Evolutionary conservation across 2,888 invertebrate species (phyloP).

Genomic region (Dione vanillae): DNA sequence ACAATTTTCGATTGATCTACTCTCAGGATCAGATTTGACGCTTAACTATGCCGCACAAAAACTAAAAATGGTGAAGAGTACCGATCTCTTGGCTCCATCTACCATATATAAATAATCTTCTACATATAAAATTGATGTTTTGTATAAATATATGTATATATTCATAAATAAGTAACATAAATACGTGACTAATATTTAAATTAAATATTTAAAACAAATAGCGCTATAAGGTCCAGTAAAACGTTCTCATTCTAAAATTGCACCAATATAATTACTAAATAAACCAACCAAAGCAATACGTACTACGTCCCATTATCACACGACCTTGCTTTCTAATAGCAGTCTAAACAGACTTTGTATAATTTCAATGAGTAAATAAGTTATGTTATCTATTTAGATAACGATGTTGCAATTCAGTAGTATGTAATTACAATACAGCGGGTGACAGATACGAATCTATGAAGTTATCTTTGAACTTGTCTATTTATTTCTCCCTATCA

Average conservation of each 20-base stretch:
- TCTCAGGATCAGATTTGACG: too few species aligned
- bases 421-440: constrained; percentile 56
- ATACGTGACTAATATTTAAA: too few species aligned
- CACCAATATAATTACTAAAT: constrained; percentile 10
- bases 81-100: too few species aligned
- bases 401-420: constrained; percentile 54
- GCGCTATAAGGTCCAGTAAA: not conserved
- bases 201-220: too few species aligned
- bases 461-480: constrained; percentile 61
- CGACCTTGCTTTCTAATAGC: constrained; percentile 81
- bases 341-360: constrained; percentile 65
- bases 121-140: too few species aligned
- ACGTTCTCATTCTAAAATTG: constrained; percentile 5
- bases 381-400: constrained; percentile 73
- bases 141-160: too few species aligned
- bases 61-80: too few species aligned
- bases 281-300: constrained; percentile 3
- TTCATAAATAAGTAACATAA: too few species aligned
- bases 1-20: too few species aligned
- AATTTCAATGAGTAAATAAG: constrained; percentile 76
- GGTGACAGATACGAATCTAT: constrained; percentile 47
- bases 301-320: constrained; percentile 44
- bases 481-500: constrained; percentile 71
- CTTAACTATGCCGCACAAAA: too few species aligned
- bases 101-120: too few species aligned